Evolutionary conservation across 2,113 vertebrate genomes (phyloP).

Genomic region (Callopanchax toddi): DNA sequence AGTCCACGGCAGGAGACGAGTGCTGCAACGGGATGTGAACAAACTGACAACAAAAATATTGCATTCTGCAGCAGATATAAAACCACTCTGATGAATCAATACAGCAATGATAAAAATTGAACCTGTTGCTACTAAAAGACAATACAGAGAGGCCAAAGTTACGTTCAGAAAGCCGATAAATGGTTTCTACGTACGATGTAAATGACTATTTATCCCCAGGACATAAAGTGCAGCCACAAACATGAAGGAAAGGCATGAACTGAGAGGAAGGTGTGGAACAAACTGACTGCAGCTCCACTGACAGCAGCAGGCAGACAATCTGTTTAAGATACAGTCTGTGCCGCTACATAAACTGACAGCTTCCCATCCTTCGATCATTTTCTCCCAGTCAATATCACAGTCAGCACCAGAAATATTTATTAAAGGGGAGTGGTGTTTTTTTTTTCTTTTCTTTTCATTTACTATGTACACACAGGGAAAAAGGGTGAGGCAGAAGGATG

Average conservation of each 20-base stretch:
- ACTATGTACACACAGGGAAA: conserved; percentile 28
- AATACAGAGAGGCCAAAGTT: conserved; percentile 17
- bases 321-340: conserved; percentile 62
- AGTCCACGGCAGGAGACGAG: conserved; percentile 20
- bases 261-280: conserved; percentile 5
- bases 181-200: not conserved
- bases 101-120: conserved; percentile 9
- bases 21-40: conserved; percentile 22
- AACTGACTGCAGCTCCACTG: conserved; percentile 36
- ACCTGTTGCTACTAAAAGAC: conserved; percentile 12
- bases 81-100: conserved; percentile 18
- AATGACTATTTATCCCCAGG: not conserved
- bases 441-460: not conserved
- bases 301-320: conserved; percentile 50
- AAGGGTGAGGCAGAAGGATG: conserved; percentile 22
- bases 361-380: conserved; percentile 64
- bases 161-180: conserved; percentile 8
- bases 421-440: conserved; percentile 35
- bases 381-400: conserved; percentile 54
- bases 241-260: conserved; percentile 10
- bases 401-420: conserved; percentile 65
- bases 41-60: conserved; percentile 50
- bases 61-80: conserved; percentile 19
- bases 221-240: not conserved
- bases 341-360: conserved; percentile 49